Conservation (phyloP, 2,113 vertebrate species). For the Cephalopholis sonnerati region DNA sequence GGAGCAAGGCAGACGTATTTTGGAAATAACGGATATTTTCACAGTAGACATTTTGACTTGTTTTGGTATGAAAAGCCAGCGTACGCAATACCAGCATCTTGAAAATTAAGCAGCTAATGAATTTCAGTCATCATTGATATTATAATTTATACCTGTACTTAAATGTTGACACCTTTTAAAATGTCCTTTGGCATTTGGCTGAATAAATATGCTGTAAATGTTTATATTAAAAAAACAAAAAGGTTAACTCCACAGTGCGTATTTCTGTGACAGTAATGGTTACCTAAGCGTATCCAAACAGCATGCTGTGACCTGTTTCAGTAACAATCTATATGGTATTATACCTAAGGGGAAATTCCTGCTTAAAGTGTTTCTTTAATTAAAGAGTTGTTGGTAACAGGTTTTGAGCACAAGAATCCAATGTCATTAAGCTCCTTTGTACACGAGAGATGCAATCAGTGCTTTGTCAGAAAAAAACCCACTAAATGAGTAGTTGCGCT, state of each 20-base stretch:
- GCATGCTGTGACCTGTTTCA: too few relatives aligned
- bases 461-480: neutral
- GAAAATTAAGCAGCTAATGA: neutral
- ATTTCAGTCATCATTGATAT: neutral
- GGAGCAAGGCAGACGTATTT: neutral
- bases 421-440: neutral
- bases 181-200: neutral
- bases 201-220: neutral
- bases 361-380: neutral
- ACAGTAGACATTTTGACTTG: neutral
- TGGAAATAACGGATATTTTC: neutral
- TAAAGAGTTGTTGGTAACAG: too few relatives aligned
- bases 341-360: neutral
- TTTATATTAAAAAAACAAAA: neutral
- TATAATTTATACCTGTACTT: neutral
- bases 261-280: neutral
- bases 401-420: neutral
- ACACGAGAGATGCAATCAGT: neutral
- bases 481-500: neutral
- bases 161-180: neutral
- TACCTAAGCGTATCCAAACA: neutral
- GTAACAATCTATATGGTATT: too few relatives aligned
- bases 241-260: too few relatives aligned
- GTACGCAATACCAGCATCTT: neutral
- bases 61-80: neutral